Conservation (phyloP, 2,113 vertebrate species). For the Nothobranchius furzeri region DNA sequence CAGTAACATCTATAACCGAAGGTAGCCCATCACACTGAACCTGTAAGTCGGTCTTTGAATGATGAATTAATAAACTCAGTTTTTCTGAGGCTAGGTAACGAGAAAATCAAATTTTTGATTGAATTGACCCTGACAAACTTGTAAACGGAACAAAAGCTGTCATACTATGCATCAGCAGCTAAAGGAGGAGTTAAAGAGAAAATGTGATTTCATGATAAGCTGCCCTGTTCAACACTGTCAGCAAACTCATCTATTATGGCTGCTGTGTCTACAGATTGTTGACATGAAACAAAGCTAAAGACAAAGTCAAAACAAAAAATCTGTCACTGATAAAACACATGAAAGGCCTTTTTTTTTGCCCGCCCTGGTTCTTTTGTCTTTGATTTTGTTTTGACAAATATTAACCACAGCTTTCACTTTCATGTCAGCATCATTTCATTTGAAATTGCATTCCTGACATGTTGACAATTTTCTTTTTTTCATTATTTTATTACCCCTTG, state of each 20-base stretch:
- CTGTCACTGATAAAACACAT: conserved; percentile 17
- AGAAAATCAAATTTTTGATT: too few species aligned
- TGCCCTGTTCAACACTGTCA: conserved; percentile 5
- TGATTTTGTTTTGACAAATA: conserved; percentile 45
- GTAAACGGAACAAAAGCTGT: too few species aligned
- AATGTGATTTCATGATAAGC: too few species aligned
- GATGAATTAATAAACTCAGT: too few species aligned
- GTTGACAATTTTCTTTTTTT: conserved; percentile 46
- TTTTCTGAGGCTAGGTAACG: too few species aligned
- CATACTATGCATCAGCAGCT: too few species aligned
- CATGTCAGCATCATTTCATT: conserved; percentile 37
- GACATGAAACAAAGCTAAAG: conserved; percentile 6
- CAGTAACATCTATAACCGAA: too few species aligned
- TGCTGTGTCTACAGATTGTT: conserved; percentile 5
- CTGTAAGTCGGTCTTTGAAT: too few species aligned
- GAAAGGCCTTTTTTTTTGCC: conserved; percentile 29
- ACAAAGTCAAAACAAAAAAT: conserved; percentile 27
- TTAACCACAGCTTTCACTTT: conserved; percentile 35
- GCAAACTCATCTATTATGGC: neutral
- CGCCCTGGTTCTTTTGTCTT: conserved; percentile 28
- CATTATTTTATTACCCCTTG: conserved; percentile 30
- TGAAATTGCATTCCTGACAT: conserved; percentile 46
- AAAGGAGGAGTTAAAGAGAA: too few species aligned
- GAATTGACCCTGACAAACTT: too few species aligned
- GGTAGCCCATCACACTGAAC: too few species aligned